A percentile compares a stretch with the other conserved stretches of the same genome.
These are phyloP conservation scores for Neogale vison DNA, from an alignment of 2,113 vertebrate species.

Conservation along the genomic window DNA sequence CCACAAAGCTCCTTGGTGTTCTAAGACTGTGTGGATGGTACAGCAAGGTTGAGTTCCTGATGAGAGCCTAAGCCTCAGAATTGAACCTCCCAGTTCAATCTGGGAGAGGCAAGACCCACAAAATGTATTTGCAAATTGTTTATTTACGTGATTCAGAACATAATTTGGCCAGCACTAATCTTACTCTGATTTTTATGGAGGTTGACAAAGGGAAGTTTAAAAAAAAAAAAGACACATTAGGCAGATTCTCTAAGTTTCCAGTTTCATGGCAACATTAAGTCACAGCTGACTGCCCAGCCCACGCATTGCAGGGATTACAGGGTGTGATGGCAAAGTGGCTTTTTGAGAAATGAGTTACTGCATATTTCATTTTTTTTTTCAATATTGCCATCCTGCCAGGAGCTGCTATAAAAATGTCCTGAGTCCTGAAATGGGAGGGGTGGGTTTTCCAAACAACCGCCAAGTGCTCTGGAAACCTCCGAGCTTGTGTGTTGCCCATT, in stretches of 20 bases:
- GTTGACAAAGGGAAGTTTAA: not conserved
- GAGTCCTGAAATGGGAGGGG: not conserved
- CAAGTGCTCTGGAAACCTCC: not conserved
- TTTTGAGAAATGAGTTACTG: conserved; percentile 54
- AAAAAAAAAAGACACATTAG: not conserved
- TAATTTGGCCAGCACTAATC: not conserved
- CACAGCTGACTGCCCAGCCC: not conserved
- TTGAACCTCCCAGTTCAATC: not conserved
- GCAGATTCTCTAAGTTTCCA: not conserved
- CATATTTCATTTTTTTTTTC: conserved; percentile 35
- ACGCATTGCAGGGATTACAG: not conserved
- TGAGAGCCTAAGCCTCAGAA: not conserved
- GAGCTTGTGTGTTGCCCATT: not conserved
- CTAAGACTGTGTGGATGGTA: not conserved
- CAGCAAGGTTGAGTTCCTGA: not conserved
- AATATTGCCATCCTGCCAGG: conserved; percentile 24
- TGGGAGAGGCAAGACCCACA: not conserved
- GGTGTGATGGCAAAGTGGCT: not conserved
- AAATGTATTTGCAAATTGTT: not conserved
- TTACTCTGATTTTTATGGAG: not conserved
- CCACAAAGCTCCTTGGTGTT: not conserved
- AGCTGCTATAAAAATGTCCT: conserved; percentile 47
- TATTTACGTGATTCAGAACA: not conserved
- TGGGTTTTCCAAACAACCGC: not conserved
- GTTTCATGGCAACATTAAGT: not conserved